Conservation (phyloP, 2,113 vertebrate genomes). For the Pseudorhombus dupliciocellatus region DNA sequence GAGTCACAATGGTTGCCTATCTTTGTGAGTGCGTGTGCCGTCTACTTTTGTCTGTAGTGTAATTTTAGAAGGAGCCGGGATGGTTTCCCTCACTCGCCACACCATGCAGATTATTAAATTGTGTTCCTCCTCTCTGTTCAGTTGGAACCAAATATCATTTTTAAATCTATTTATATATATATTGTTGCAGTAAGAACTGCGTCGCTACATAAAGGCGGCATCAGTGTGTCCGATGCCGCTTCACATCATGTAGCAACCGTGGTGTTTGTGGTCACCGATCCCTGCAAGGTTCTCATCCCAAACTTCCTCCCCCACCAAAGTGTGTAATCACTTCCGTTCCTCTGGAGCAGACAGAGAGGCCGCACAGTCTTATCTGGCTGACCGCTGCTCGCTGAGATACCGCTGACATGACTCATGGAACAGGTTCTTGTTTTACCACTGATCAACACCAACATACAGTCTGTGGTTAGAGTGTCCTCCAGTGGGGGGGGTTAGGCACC, state of each 20-base stretch:
- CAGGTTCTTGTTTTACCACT: slow-evolving; percentile 7
- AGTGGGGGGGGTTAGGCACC: background rate
- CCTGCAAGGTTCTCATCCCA: slow-evolving; percentile 31
- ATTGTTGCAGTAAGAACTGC: background rate
- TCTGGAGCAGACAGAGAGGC: slow-evolving; percentile 38
- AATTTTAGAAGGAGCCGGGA: slow-evolving; percentile 63
- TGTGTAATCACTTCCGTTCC: slow-evolving; percentile 39
- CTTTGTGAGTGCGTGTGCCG: slow-evolving; percentile 30
- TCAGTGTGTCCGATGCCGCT: background rate
- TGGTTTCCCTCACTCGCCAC: slow-evolving; percentile 13
- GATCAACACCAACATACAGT: background rate
- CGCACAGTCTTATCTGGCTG: slow-evolving; percentile 43
- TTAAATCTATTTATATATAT: too few species aligned
- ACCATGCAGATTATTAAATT: background rate
- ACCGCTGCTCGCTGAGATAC: slow-evolving; percentile 24
- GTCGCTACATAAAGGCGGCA: background rate
- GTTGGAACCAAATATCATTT: background rate
- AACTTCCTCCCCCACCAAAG: slow-evolving; percentile 19
- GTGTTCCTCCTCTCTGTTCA: background rate
- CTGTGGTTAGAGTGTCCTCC: background rate
- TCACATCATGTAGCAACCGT: background rate
- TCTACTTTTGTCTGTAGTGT: slow-evolving; percentile 39
- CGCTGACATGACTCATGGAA: slow-evolving; percentile 6
- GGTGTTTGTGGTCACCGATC: slow-evolving; percentile 10
- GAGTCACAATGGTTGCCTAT: slow-evolving; percentile 33